Conservation (phyloP, 2,888 invertebrate species). For the Mythimna pallens region DNA sequence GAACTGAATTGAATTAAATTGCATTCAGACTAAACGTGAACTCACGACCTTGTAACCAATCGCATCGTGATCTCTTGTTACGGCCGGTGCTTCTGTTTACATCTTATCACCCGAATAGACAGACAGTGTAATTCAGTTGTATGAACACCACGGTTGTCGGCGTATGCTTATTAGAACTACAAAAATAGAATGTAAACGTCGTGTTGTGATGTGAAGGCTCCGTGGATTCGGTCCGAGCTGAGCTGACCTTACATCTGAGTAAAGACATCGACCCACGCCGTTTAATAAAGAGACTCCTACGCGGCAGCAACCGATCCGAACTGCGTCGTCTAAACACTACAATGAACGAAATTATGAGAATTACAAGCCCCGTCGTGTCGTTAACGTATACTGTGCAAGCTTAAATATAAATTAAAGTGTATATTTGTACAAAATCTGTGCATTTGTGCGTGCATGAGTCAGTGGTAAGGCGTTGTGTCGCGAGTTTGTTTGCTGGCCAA, state of each 20-base stretch:
- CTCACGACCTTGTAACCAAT: constrained; percentile 79
- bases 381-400: constrained; percentile 51
- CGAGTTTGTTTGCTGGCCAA: constrained; percentile 50
- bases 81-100: constrained; percentile 86
- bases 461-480: constrained; percentile 36
- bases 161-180: constrained; percentile 69
- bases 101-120: constrained; percentile 69
- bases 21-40: constrained; percentile 73
- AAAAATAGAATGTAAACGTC: constrained; percentile 74
- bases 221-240: constrained; percentile 71
- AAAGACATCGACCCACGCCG: constrained; percentile 86
- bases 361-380: constrained; percentile 64
- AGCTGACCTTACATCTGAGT: constrained; percentile 84
- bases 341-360: constrained; percentile 77
- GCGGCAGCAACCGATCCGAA: constrained; percentile 72
- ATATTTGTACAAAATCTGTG: constrained; percentile 44
- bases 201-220: constrained; percentile 72
- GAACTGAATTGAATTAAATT: constrained; percentile 73
- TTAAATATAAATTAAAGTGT: constrained; percentile 67
- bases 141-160: constrained; percentile 70
- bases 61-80: constrained; percentile 77
- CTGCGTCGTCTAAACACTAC: constrained; percentile 76
- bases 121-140: constrained; percentile 68
- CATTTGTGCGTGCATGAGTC: constrained; percentile 33
- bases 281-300: constrained; percentile 87